phyloP scores from a whole-genome alignment of 2,113 vertebrate species.

The Dasyurus viverrinus region DNA sequence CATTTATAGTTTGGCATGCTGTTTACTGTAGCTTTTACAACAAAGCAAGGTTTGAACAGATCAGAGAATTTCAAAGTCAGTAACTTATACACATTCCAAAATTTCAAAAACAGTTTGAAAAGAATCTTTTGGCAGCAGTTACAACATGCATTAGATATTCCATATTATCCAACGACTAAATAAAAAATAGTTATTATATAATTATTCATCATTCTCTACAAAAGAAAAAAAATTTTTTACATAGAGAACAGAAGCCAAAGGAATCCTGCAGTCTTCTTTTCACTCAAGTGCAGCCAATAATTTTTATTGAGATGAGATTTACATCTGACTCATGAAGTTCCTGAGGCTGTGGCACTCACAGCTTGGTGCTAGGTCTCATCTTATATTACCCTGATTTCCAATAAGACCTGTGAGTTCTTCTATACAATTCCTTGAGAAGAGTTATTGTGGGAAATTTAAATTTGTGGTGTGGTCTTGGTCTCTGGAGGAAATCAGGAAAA shows the following conservation, averaged over 20 bases:
- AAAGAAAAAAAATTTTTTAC: conserved; percentile 48
- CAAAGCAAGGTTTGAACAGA: conserved; percentile 60
- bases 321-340: conserved; percentile 34
- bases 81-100: conserved; percentile 56
- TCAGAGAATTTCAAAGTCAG: conserved; percentile 52
- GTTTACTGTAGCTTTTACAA: conserved; percentile 78
- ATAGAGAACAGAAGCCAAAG: conserved; percentile 48
- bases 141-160: conserved; percentile 62
- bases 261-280: neutral
- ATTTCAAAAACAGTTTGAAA: conserved; percentile 63
- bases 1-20: conserved; percentile 68
- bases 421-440: conserved; percentile 24
- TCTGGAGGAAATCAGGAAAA: conserved; percentile 23
- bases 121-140: conserved; percentile 67
- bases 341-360: neutral
- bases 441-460: neutral
- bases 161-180: conserved; percentile 50
- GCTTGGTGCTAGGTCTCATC: neutral
- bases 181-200: conserved; percentile 49
- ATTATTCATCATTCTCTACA: conserved; percentile 39
- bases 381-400: conserved; percentile 5
- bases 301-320: conserved; percentile 43
- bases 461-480: conserved; percentile 53
- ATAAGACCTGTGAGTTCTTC: conserved; percentile 16
- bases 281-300: conserved; percentile 36